These are phyloP conservation scores for Nothobranchius kuhntae DNA, from an alignment of 2,113 vertebrate genomes.

Conservation along the genomic window DNA sequence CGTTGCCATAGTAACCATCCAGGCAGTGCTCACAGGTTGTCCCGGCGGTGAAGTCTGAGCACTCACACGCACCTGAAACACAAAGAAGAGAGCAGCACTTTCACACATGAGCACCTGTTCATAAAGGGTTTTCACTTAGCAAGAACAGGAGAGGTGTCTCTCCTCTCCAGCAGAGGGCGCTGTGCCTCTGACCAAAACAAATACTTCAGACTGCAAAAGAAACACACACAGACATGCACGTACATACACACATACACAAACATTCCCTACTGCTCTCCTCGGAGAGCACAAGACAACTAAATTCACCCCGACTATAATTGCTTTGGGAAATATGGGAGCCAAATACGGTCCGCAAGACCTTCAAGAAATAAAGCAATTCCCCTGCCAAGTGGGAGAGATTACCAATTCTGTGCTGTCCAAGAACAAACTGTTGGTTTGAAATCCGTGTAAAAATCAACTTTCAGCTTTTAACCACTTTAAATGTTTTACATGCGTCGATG, in stretches of 20 bases:
- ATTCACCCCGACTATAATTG: constrained; percentile 73
- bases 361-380: constrained; percentile 68
- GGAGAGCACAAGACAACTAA: constrained; percentile 64
- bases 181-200: constrained; percentile 61
- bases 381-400: constrained; percentile 62
- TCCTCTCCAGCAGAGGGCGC: constrained; percentile 72
- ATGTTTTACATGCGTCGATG: constrained; percentile 16
- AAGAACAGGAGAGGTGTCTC: constrained; percentile 13
- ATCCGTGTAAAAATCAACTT: constrained; percentile 42
- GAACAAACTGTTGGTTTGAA: constrained; percentile 56
- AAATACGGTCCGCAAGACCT: constrained; percentile 63
- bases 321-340: constrained; percentile 72
- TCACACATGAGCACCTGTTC: constrained; percentile 20
- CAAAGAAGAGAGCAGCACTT: constrained; percentile 16
- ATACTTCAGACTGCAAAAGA: constrained; percentile 5
- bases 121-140: constrained; percentile 10
- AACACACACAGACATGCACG: constrained; percentile 4
- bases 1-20: constrained; percentile 87
- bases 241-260: constrained; percentile 27
- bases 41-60: constrained; percentile 86
- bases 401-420: constrained; percentile 64
- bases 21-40: constrained; percentile 86
- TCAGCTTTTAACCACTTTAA: constrained; percentile 23
- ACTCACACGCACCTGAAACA: constrained; percentile 85
- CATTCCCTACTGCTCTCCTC: constrained; percentile 38